Evolutionary conservation across 64 coral and sea anemone species (phyloP).

Genomic region (Montipora cactus): DNA sequence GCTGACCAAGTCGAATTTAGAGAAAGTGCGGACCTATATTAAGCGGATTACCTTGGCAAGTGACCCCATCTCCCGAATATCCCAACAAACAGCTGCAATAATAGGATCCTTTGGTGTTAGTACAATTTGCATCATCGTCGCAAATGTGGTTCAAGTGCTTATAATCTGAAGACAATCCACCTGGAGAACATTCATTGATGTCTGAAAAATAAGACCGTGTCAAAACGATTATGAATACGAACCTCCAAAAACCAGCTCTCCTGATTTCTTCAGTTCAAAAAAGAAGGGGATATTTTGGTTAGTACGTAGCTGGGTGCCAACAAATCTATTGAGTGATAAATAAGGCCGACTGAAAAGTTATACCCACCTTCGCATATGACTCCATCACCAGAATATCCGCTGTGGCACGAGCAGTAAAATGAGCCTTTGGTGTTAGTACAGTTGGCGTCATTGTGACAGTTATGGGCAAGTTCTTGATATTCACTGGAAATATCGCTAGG

Average conservation of each 20-base stretch:
- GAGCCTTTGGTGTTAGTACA: conserved; percentile 95
- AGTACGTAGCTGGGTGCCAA: too few relatives aligned
- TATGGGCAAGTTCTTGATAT: conserved; percentile 69
- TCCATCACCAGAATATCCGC: conserved; percentile 89
- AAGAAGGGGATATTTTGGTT: too few relatives aligned
- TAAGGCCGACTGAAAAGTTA: neutral
- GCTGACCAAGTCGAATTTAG: too few relatives aligned
- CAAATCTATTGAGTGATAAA: neutral
- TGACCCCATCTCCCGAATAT: conserved; percentile 1
- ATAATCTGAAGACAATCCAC: neutral
- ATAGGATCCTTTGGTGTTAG: neutral
- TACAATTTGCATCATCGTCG: neutral
- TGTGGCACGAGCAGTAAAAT: conserved; percentile 73
- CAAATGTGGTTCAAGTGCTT: neutral
- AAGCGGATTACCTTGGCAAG: neutral
- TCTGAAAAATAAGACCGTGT: neutral
- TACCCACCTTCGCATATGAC: conserved; percentile 59
- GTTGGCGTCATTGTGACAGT: conserved; percentile 77
- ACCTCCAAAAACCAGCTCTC: too few relatives aligned
- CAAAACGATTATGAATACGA: too few relatives aligned
- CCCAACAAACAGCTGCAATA: neutral
- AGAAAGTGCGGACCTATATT: neutral
- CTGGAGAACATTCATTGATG: conserved; percentile 47
- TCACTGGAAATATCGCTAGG: conserved; percentile 39
- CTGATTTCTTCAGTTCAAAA: too few relatives aligned